Conservation (phyloP, 2,797 vertebrate species). For the Chloroceryle inda region DNA sequence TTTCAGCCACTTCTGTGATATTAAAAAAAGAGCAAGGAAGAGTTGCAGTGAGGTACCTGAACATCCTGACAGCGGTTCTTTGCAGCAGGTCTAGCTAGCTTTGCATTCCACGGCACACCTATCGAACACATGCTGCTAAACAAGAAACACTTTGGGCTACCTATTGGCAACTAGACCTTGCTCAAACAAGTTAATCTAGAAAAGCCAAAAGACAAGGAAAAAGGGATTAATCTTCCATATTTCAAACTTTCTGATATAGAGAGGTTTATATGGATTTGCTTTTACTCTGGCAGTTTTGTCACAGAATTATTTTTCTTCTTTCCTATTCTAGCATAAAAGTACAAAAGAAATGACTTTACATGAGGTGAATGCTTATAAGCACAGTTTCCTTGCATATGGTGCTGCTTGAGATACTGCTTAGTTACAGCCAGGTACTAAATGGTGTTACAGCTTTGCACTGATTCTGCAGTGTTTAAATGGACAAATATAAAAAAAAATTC, state of each 20-base stretch:
- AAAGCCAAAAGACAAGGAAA: background rate
- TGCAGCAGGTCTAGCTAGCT: background rate
- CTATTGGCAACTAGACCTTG: background rate
- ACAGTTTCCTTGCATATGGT: background rate
- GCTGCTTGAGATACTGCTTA: background rate
- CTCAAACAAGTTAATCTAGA: background rate
- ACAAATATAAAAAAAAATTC: background rate
- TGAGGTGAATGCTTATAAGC: background rate
- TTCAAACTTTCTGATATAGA: background rate
- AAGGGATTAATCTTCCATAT: background rate
- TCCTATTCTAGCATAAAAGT: background rate
- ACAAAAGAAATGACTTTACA: background rate
- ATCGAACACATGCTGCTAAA: background rate
- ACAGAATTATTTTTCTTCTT: background rate
- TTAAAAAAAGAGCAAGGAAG: background rate
- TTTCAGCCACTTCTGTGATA: background rate
- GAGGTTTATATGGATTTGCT: background rate
- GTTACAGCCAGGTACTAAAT: background rate
- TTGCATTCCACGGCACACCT: background rate
- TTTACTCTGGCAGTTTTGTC: background rate
- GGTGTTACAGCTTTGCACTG: background rate
- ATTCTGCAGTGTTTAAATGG: background rate
- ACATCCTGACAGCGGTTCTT: background rate
- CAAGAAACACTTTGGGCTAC: background rate
- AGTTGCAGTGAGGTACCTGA: background rate